Evolutionary conservation across 2,113 vertebrate genomes (phyloP).

Genomic region (Synodontis membranacea): DNA sequence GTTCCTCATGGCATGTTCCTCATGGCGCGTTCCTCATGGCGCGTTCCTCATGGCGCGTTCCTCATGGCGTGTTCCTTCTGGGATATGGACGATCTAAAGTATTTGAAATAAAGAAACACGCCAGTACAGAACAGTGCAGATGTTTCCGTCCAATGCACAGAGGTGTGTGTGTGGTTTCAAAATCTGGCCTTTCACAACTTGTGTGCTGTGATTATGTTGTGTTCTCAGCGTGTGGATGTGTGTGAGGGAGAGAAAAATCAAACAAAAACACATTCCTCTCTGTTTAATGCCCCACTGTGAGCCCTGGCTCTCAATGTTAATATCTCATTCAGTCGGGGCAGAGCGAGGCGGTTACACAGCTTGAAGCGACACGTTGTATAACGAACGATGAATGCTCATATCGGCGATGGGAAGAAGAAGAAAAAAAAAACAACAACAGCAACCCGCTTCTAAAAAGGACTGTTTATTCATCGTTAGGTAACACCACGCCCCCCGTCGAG

Average conservation of each 20-base stretch:
- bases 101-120: background rate
- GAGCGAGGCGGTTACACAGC: conserved; percentile 31
- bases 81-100: background rate
- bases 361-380: conserved; percentile 26
- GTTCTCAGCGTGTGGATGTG: conserved; percentile 1
- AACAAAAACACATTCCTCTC: conserved; percentile 38
- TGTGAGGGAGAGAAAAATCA: background rate
- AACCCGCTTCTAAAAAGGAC: background rate
- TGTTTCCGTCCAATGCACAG: conserved; percentile 4
- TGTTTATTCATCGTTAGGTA: background rate
- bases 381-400: conserved; percentile 12
- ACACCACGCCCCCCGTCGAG: background rate
- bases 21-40: too few relatives aligned
- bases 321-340: conserved; percentile 32
- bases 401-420: background rate
- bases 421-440: background rate
- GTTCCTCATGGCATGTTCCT: too few relatives aligned
- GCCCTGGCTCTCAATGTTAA: conserved; percentile 5
- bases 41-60: too few relatives aligned
- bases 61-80: too few relatives aligned
- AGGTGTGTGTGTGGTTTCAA: conserved; percentile 4
- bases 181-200: conserved; percentile 6
- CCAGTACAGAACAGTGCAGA: background rate
- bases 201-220: background rate
- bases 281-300: conserved; percentile 32